Evolutionary conservation across 2,113 vertebrate species (phyloP).

Genomic region (Embiotoca jacksoni): DNA sequence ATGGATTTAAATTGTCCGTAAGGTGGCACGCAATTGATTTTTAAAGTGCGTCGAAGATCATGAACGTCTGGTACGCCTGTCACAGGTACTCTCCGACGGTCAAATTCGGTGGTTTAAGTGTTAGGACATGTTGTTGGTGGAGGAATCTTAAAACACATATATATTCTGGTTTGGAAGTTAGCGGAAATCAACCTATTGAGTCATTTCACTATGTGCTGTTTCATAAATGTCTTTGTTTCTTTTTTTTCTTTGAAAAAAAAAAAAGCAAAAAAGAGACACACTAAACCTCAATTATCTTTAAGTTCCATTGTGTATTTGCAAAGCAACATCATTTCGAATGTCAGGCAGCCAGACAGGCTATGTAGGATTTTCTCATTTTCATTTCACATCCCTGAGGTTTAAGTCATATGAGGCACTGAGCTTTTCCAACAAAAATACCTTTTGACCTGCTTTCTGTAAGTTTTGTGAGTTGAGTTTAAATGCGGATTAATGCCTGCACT

Average conservation of each 20-base stretch:
- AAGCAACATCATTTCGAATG: constrained; percentile 60
- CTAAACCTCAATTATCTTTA: constrained; percentile 62
- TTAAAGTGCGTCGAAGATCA: too few species aligned
- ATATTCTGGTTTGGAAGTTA: too few species aligned
- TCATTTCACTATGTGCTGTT: too few species aligned
- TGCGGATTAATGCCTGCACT: constrained; percentile 57
- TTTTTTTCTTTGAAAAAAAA: constrained; percentile 40
- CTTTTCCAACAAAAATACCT: constrained; percentile 63
- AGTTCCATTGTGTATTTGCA: constrained; percentile 49
- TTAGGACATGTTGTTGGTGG: too few species aligned
- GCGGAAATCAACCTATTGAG: too few species aligned
- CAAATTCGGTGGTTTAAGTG: too few species aligned
- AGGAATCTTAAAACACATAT: too few species aligned
- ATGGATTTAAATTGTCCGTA: too few species aligned
- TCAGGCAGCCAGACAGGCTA: constrained; percentile 28
- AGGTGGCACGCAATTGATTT: too few species aligned
- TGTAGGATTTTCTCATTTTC: constrained; percentile 52
- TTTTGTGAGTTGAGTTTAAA: constrained; percentile 61
- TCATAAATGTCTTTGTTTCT: constrained; percentile 10
- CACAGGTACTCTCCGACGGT: too few species aligned
- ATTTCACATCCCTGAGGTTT: constrained; percentile 64
- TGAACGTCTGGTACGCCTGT: too few species aligned
- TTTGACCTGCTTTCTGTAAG: constrained; percentile 66
- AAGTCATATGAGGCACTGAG: constrained; percentile 51
- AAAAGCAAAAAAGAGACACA: constrained; percentile 11